Base-by-base conservation (phyloP, 2,113 vertebrate genomes). In the Pleuronectes platessa region DNA sequence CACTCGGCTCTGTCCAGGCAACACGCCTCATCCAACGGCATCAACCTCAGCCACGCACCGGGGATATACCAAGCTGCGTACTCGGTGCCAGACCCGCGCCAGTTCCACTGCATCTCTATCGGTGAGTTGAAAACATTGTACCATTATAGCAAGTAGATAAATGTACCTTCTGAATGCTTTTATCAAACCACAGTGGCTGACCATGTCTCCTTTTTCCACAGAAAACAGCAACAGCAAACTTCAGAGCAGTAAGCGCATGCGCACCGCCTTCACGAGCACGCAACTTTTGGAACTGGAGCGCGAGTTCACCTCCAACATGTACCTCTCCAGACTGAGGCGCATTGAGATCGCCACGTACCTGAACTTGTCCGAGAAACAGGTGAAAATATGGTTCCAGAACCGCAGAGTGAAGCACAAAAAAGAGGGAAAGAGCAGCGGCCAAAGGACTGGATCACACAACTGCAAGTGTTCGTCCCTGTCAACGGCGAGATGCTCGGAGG, bases 371-470 rank as follows among this genome's bases (percentile, higher is more conserved):
- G 98, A 99, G 94, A 99, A 99, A 85, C 98, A 99, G 92, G 98
- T 98, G 80, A 99, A 99, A 92, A 99, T 99, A 89, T 99, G 98
- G 98, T 99, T 99, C 94, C 98, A 99, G 92, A 99, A 99, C 90
- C 96, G 98, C 73, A 92, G 98, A 14, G 98, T 99, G 82, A 99
- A 99, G 85, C 98, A 99, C 95, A 99, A 99, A 95, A 99, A 99
- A 82, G 98, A 99, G 86, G 97, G 98, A 68, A 99, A 99, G 87
- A 94, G 94, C 78, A 88, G 93, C 83, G 94, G 92, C n/a, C 97
- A 96, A 77, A 94, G 94, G 66, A 92, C 90, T 89, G 90, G 88
- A 0, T 86, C 95, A 27, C 96, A 96, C 69, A 94, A 92, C 91
- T 99, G 98, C 94, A 99, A 97, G 86, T 99, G 98, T 77, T 95